These are phyloP conservation scores for Koerneria pararmatus DNA, from an alignment of 2,888 invertebrate genomes.

Conservation along the genomic window DNA sequence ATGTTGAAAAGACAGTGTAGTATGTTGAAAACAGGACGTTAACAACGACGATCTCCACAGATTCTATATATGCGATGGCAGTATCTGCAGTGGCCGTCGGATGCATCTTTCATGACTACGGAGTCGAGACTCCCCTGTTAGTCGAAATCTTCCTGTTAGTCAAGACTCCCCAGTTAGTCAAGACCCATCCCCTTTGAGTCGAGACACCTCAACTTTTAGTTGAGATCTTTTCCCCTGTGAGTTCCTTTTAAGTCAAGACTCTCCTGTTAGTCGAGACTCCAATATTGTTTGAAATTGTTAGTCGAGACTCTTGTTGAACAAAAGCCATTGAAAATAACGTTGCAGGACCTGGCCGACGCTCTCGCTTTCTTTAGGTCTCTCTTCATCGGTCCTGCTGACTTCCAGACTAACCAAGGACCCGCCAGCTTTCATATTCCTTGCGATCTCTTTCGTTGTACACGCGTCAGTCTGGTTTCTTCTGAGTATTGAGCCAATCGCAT, in stretches of 20 bases:
- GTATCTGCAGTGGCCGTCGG: conserved; percentile 81
- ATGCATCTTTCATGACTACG: conserved; percentile 87
- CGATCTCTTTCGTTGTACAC: conserved; percentile 73
- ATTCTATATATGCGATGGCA: conserved; percentile 91
- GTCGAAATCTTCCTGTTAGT: conserved; percentile 28
- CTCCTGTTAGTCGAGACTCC: conserved; percentile 9
- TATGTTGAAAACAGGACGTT: conserved; percentile 73
- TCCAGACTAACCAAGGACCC: conserved; percentile 80
- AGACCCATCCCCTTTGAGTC: too few relatives aligned
- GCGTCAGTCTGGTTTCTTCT: too few relatives aligned
- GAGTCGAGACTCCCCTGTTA: conserved; percentile 73
- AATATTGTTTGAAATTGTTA: background rate
- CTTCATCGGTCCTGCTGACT: conserved; percentile 88
- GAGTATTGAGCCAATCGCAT: too few relatives aligned
- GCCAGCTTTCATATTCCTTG: conserved; percentile 84
- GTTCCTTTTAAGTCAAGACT: conserved; percentile 66
- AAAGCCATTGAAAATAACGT: conserved; percentile 22
- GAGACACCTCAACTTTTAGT: too few relatives aligned
- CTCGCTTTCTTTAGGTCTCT: conserved; percentile 88
- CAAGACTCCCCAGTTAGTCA: background rate
- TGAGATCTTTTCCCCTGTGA: too few relatives aligned
- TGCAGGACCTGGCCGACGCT: conserved; percentile 80
- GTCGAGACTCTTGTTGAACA: background rate
- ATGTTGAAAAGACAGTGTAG: too few relatives aligned
- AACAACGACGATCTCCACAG: conserved; percentile 92